Base-by-base conservation (phyloP, 2,888 invertebrate genomes). In the Caprella mutica region DNA sequence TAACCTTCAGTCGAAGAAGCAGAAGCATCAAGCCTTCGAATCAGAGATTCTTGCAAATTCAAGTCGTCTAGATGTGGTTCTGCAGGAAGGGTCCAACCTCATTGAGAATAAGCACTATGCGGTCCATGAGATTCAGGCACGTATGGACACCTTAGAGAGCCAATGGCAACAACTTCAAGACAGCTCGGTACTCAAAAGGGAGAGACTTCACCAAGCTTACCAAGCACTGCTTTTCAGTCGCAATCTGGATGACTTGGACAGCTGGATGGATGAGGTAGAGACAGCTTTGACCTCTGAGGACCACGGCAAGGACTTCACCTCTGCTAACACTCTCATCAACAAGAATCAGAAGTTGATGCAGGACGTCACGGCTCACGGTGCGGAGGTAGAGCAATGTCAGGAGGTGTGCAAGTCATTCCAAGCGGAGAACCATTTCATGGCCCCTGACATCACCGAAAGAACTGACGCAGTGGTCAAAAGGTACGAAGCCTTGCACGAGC, bases 1-100 rank as follows among this genome's bases (percentile, higher is more conserved):
- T n/a, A 97, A 97, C 74, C 78, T 98, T n/a, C 90, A 93, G 70
- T 87, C 86, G 69, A 96, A 96, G 75, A 87, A 93, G 27, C 93
- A 96, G 72, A 91, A 92, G 71, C 97, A 98, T 70, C 81, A 85
- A 0, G 92, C 93, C 0, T 97, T 97, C 72, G 94, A 97, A 71
- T 87, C 93, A 0, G 97, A 98, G 72, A 76, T 98, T 27, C 79
- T 83, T 8, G 91, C 93, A 21, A 96, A 93, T 72, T 83, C 89
- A 67, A 84, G 84, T 2, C 78, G 93, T 39, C 83, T 94, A 0
- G 85, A 85, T 59, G 82, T 84, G 38, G 86, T 94, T 0, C 82
- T 86, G 21, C 80, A 79, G 63, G 86, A 86, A 69, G 72, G 72
- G 46, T 70, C 73, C 46, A 69, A 68, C 19, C 80, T 76, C 72